Base-by-base conservation (phyloP, 2,797 vertebrate species). In the Bucorvus abyssinicus region DNA sequence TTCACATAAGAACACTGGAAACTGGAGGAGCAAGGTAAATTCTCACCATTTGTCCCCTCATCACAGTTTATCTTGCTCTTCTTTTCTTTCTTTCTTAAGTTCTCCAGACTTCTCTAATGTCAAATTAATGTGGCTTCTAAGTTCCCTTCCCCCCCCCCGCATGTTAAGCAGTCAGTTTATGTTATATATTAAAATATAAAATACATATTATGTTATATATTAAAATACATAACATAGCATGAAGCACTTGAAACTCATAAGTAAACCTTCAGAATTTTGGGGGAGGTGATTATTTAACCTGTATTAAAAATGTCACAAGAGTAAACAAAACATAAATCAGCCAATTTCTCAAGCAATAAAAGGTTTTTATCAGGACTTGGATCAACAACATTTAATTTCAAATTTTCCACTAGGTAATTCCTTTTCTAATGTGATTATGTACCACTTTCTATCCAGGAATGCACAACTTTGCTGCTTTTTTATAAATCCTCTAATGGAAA, bases 111-210 rank as follows among this genome's bases (percentile, higher is more conserved):
- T 80, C 15, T 56, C 12, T 6, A 64, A 29, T 40, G 38, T 30
- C 65, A 82, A 44, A 64, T 69, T 45, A 80, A 59, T 7, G 6
- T 52, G 52, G 9, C 9, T 81, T 81, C 47, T 26, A 23, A 83
- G 47, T 57, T 40, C 1, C 9, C 12, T 38, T 40, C 30, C 12
- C 38, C 38, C 38, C 15, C 8, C 0, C 22, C 30, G 4, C 3
- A 44, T 56, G 78, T 78, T 61, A 61, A 57, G 6, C 21, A 57
- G 14, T 38, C 5, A 26, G 4, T 40, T 75, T 71, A 12, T 63
- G 9, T 49, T 63, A 13, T 26, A 11, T 27, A 21, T 59, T 44
- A 42, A 44, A 83, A 71, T 47, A 49, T n/a, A n/a, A n/a, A n/a
- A n/a, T n/a, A n/a, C n/a, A n/a, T 47, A 8, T n/a, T 71, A 12